Evolutionary conservation across 2,113 vertebrate genomes (phyloP).

Genomic region (Synchiropus splendidus): DNA sequence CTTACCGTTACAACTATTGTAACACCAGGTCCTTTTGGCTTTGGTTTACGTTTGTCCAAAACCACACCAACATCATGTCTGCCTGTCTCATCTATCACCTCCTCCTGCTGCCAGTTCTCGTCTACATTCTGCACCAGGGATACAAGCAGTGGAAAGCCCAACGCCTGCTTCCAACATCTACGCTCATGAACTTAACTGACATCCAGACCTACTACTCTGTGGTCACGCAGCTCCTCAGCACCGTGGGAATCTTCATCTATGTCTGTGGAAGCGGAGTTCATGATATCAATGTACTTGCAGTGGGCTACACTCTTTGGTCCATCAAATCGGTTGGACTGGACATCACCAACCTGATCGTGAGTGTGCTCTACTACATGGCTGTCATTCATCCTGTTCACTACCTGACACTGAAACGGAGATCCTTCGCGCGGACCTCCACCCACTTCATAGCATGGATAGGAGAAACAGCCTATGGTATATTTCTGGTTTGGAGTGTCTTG

Average conservation of each 20-base stretch:
- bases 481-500: too few species aligned
- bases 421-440: conserved; percentile 2
- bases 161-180: not conserved
- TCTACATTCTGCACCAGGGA: not conserved
- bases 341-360: conserved; percentile 12
- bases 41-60: too few species aligned
- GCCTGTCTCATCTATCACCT: fast-evolving
- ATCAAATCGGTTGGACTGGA: not conserved
- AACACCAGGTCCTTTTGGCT: too few species aligned
- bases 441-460: conserved; percentile 1
- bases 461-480: conserved; percentile 6
- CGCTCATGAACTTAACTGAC: conserved; percentile 4
- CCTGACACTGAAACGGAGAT: not conserved
- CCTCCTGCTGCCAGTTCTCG: not conserved
- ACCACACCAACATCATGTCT: too few species aligned
- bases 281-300: fast-evolving
- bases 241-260: not conserved
- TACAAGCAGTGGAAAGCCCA: not conserved
- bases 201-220: conserved; percentile 11
- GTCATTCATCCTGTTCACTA: conserved; percentile 28
- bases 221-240: not conserved
- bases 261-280: fast-evolving
- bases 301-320: fast-evolving
- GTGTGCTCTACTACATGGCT: conserved; percentile 24
- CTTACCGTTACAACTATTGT: too few species aligned